Conservation (phyloP, 1,140 invertebrate species). For the Ladona fulva region DNA sequence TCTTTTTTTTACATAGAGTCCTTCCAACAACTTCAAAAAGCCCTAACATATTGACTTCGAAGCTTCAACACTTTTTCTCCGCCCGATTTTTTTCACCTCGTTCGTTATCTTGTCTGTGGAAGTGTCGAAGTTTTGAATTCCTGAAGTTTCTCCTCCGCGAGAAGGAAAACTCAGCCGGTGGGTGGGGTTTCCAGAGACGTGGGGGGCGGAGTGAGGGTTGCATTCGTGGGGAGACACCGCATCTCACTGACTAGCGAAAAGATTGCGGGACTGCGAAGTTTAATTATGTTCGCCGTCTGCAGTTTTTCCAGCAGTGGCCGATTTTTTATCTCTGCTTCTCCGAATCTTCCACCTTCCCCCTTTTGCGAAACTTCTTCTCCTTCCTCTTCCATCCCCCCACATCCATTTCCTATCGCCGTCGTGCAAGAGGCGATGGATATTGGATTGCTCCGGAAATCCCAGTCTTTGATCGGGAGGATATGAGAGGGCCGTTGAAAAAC, state of each 20-base stretch:
- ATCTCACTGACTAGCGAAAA: neutral
- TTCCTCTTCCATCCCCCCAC: neutral
- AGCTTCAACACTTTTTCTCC: neutral
- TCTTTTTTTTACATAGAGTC: neutral
- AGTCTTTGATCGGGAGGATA: neutral
- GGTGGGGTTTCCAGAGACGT: neutral
- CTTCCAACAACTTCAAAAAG: neutral
- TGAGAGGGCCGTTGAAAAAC: neutral
- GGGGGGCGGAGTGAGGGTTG: neutral
- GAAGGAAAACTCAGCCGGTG: neutral
- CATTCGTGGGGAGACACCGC: neutral
- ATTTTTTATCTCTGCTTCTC: neutral
- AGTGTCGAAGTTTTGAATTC: conserved; percentile 9
- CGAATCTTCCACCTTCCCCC: neutral
- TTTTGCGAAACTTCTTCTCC: neutral
- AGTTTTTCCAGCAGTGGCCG: neutral
- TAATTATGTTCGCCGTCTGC: conserved; percentile 1
- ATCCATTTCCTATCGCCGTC: neutral
- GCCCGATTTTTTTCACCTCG: neutral
- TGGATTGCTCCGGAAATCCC: neutral
- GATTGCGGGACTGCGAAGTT: neutral
- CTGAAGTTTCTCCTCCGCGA: neutral
- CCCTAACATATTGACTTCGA: neutral
- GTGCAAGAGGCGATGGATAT: neutral
- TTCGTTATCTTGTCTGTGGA: neutral